Percentiles rank a stretch among this genome's conserved stretches.
phyloP scores from a whole-genome alignment of 2,113 vertebrate species.

The Chamaea fasciata region DNA sequence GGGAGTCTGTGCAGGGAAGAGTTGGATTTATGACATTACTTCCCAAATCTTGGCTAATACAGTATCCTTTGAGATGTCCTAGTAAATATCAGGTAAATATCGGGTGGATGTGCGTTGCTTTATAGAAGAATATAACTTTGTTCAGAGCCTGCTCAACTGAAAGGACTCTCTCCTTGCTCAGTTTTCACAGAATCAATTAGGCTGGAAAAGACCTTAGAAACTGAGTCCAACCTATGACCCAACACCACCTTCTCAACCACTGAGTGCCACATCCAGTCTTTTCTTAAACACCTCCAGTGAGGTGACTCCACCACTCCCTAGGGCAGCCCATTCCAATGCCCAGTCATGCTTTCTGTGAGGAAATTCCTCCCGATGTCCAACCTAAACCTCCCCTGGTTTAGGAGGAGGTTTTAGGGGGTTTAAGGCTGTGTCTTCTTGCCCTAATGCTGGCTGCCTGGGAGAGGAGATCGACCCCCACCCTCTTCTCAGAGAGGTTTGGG shows the following conservation, averaged over 20 bases:
- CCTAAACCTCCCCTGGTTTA: neutral
- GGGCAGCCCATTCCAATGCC: neutral
- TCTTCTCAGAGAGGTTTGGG: neutral
- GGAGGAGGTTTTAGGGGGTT: no score
- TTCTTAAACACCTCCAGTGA: neutral
- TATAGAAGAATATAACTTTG: neutral
- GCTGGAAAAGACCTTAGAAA: neutral
- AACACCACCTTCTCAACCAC: neutral
- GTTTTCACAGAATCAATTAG: neutral
- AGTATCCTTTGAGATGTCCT: neutral
- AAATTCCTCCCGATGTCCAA: neutral
- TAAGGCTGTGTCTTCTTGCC: neutral
- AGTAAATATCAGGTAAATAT: neutral
- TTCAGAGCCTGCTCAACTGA: neutral
- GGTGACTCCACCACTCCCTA: neutral
- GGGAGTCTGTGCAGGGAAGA: neutral
- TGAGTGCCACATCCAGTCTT: neutral
- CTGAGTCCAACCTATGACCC: rapidly evolving
- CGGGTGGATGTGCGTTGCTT: neutral
- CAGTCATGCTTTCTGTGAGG: rapidly evolving
- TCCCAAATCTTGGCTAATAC: neutral
- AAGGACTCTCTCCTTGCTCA: neutral
- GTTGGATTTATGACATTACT: neutral
- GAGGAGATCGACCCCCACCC: rapidly evolving
- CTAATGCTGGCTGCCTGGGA: neutral